phyloP scores from a whole-genome alignment of 2,797 vertebrate species.

The Mallotus villosus region DNA sequence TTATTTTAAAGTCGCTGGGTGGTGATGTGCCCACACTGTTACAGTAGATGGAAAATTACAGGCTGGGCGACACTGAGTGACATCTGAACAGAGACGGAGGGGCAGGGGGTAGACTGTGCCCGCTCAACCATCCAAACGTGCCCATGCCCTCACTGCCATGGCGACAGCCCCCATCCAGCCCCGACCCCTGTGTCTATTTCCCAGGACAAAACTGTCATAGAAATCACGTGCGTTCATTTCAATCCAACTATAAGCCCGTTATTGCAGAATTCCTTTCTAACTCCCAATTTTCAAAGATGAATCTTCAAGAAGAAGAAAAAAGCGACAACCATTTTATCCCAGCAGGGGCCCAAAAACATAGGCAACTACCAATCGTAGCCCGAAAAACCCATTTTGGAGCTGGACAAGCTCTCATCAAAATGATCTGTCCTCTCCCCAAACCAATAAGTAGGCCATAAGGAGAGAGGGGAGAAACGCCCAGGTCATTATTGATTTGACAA shows the following conservation, averaged over 20 bases:
- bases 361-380: conserved; percentile 37
- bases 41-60: conserved; percentile 77
- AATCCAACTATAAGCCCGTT: conserved; percentile 26
- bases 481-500: conserved; percentile 76
- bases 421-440: conserved; percentile 54
- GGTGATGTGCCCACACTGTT: conserved; percentile 69
- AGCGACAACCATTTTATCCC: conserved; percentile 55
- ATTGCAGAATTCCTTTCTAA: conserved; percentile 33
- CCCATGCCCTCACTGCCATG: conserved; percentile 68
- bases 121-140: conserved; percentile 60
- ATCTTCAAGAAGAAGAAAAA: conserved; percentile 35
- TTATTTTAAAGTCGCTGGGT: conserved; percentile 77
- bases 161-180: conserved; percentile 51
- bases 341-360: conserved; percentile 45
- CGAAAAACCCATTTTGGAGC: conserved; percentile 44
- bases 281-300: conserved; percentile 59
- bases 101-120: conserved; percentile 55
- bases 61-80: conserved; percentile 72
- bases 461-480: conserved; percentile 68
- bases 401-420: conserved; percentile 53
- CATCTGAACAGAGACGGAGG: conserved; percentile 67
- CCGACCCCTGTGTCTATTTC: conserved; percentile 33
- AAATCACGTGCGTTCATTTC: conserved; percentile 55
- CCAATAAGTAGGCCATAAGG: conserved; percentile 67
- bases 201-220: conserved; percentile 62